Base-by-base conservation (phyloP, 2,888 invertebrate species). In the Eurytoma adleriae region DNA sequence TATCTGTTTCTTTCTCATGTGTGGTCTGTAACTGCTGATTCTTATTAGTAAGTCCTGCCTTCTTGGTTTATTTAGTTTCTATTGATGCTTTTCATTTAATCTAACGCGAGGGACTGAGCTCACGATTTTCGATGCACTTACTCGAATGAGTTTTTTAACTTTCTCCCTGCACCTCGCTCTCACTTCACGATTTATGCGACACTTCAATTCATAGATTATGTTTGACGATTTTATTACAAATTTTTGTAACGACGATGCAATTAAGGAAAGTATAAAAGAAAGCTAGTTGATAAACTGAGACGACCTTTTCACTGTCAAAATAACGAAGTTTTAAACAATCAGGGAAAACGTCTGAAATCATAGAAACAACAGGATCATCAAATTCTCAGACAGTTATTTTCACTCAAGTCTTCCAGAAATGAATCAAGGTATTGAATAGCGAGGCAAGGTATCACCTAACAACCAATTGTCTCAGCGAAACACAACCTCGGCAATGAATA, bases 41-140 rank as follows among this genome's bases (percentile, higher is more conserved):
- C 79, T 70, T 20, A 40, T 10, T 40, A 10, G n/a, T 0, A 4
- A 48, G 18, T 27, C 54, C 62, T 64, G 20, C 16, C 7, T 64
- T 62, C 64, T 67, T 7, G 66, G 13, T 30, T 50, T 68, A 57
- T 24, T 62, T 68, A 62, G 56, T 56, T 56, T 68, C 67, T 62
- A 40, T 12, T 40, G 61, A 30, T 61, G 1, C 70, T 83, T 80
- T 82, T 81, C 80, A 81, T 76, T 72, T 69, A 71, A 81, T 79
- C 73, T 74, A 66, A 56, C 82, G 79, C 72, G 80, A 54, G 67
- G 69, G 78, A 71, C 77, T 76, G 83, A 82, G 86, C 87, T 87
- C 86, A 88, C 86, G 87, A 87, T 86, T 84, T 87, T 89, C 86
- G 87, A 89, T 89, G 88, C 20, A 56, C 24, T 83, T 56, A 66